Evolutionary conservation across 2,797 vertebrate genomes (phyloP), one percentile per base, ranked within the genome.

Genomic region (Galagoides demidoff): DNA sequence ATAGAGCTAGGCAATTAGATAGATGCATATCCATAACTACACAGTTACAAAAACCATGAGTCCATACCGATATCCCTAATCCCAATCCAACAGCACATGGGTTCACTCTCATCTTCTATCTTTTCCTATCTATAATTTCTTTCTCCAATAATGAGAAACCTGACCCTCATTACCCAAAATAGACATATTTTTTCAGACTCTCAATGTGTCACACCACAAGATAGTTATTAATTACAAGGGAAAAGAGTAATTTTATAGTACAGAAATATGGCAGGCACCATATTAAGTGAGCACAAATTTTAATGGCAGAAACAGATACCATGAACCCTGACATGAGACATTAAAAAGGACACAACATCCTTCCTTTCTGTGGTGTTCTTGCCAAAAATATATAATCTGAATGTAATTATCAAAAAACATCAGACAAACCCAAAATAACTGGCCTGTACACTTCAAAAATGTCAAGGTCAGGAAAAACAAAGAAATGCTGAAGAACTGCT

Each of bases 401-500:
- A 95, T 85, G 95, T 96, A 95, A 97, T 96, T 94, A 93, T 82
- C 94, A 96, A 89, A 94, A 95, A 97, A 96, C 95, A 96, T 98
- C 92, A 97, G 92, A 95, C 19, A 39, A 96, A 57, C 89, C 84
- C 76, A 92, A 97, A 98, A 97, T 96, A 97, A 96, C 93, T 96
- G 52, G 64, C 73, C 89, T 83, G 91, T 83, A 70, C 27, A 85
- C 86, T 94, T 95, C 39, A 95, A 93, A 97, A 97, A 95, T 95
- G 96, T 84, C 95, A 96, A 95, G 97, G 93, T 96, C 90, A 88
- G 78, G 89, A 43, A 93, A 97, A 97, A 94, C 79, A 95, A 96
- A 85, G 55, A 96, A 93, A 95, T 37, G 59, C 25, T 31, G 23
- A 92, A 93, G 61, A 95, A 86, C 85, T 74, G 39, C 19, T 94